Conservation (phyloP, 2,797 vertebrate genomes). For the Melanotaenia trifasciata region DNA sequence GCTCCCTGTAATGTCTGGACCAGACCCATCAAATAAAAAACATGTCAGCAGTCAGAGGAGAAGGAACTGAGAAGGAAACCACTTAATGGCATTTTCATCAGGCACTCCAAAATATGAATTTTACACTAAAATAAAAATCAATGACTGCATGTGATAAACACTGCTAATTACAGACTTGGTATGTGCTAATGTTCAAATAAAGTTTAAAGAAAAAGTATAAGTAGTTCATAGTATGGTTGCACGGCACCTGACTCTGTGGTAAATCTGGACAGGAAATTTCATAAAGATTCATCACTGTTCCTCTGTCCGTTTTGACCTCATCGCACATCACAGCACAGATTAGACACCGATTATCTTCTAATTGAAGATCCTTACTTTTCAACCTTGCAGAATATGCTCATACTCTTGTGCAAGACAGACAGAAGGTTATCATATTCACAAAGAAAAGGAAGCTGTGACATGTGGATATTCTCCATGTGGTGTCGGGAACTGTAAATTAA, state of each 20-base stretch:
- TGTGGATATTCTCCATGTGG: slow-evolving; percentile 26
- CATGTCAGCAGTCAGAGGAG: slow-evolving; percentile 67
- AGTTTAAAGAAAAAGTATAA: slow-evolving; percentile 34
- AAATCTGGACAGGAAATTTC: slow-evolving; percentile 76
- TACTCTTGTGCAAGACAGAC: slow-evolving; percentile 57
- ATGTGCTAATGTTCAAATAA: slow-evolving; percentile 9
- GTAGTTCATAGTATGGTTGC: slow-evolving; percentile 44
- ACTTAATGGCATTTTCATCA: slow-evolving; percentile 62
- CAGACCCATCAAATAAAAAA: slow-evolving; percentile 66
- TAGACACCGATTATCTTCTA: slow-evolving; percentile 82
- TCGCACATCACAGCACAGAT: slow-evolving; percentile 81
- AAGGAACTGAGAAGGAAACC: slow-evolving; percentile 63
- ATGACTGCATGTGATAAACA: slow-evolving; percentile 21
- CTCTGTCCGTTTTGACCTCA: slow-evolving; percentile 83
- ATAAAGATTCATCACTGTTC: slow-evolving; percentile 84
- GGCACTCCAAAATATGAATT: slow-evolving; percentile 26
- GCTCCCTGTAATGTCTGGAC: slow-evolving; percentile 79
- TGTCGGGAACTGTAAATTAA: slow-evolving; percentile 36
- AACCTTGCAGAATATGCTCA: slow-evolving; percentile 78
- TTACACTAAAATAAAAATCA: slow-evolving; percentile 26
- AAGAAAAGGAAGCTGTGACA: slow-evolving; percentile 23
- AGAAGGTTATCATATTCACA: slow-evolving; percentile 52
- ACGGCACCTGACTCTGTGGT: slow-evolving; percentile 64
- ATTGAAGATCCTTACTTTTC: slow-evolving; percentile 80
- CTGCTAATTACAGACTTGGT: background rate